phyloP scores from a whole-genome alignment of 2,113 vertebrate genomes.

The Marmota flaviventris region DNA sequence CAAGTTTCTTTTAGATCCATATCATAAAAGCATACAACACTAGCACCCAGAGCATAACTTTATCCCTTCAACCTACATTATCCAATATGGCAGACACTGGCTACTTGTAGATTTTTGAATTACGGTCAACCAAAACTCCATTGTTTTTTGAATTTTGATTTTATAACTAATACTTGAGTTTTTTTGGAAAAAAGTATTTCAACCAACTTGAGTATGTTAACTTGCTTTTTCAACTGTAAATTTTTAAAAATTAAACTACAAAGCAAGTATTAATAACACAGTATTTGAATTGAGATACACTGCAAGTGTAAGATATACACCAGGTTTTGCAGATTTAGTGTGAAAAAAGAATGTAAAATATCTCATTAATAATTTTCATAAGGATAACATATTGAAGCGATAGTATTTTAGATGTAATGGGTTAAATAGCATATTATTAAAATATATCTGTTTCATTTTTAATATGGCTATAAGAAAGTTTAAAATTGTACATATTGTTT shows the following conservation, averaged over 20 bases:
- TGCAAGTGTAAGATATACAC: neutral
- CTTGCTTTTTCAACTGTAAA: neutral
- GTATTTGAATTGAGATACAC: neutral
- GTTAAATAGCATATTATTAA: neutral
- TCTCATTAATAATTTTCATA: conserved; percentile 8
- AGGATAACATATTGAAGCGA: neutral
- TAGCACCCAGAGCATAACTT: neutral
- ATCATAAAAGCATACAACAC: conserved; percentile 1
- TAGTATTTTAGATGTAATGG: conserved; percentile 37
- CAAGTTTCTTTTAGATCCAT: neutral
- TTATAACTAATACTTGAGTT: neutral
- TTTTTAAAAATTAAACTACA: neutral
- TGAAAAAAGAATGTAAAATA: conserved; percentile 1
- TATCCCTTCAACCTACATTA: neutral
- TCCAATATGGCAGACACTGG: neutral
- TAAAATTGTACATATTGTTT: neutral
- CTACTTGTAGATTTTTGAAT: neutral
- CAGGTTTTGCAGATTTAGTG: neutral
- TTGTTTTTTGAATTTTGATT: conserved; percentile 17
- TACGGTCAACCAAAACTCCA: neutral
- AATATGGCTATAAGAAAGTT: neutral
- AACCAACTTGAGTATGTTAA: neutral
- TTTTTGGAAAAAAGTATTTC: neutral
- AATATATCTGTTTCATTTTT: neutral
- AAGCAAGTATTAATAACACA: neutral